phyloP scores from a whole-genome alignment of 2,888 invertebrate genomes.

The Sphecodes monilicornis region DNA sequence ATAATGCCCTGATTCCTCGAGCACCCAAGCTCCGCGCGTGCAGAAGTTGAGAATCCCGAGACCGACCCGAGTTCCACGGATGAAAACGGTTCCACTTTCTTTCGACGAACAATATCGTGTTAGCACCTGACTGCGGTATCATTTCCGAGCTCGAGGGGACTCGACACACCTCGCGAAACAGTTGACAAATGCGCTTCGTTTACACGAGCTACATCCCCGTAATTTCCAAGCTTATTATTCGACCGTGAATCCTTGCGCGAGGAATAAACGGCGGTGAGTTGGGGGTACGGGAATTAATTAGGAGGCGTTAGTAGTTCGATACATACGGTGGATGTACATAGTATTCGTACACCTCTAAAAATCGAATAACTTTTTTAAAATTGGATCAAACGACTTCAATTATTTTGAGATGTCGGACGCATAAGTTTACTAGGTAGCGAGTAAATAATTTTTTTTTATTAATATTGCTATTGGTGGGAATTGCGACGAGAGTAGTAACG shows the following conservation, averaged over 20 bases:
- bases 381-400: no score
- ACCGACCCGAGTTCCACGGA: not conserved
- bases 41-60: conserved; percentile 49
- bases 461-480: no score
- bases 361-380: no score
- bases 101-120: conserved; percentile 16
- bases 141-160: not conserved
- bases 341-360: no score
- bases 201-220: not conserved
- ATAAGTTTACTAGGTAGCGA: no score
- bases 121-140: not conserved
- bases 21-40: conserved; percentile 30
- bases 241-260: not conserved
- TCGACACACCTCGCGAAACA: not conserved
- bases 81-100: not conserved
- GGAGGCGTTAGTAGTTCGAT: no score
- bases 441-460: no score
- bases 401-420: no score
- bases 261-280: no score
- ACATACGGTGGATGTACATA: no score
- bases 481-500: no score
- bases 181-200: not conserved
- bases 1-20: conserved; percentile 49
- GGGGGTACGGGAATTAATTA: no score
- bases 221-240: not conserved